phyloP scores from a whole-genome alignment of 2,797 vertebrate genomes.

The Erpetoichthys calabaricus region DNA sequence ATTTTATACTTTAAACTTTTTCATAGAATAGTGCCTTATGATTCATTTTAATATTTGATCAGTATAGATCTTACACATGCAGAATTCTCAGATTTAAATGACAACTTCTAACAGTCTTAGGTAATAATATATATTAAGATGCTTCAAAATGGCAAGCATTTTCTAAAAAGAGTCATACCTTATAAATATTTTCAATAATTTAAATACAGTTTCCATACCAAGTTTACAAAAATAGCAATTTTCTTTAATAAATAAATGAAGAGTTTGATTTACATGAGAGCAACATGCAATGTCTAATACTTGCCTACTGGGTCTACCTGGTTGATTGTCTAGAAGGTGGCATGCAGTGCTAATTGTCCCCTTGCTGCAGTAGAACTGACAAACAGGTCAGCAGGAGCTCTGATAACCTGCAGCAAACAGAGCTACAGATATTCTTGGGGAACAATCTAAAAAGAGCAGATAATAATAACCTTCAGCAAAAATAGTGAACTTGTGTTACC shows the following conservation, averaged over 20 bases:
- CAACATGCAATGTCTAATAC: constrained; percentile 51
- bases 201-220: constrained; percentile 53
- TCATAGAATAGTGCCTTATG: constrained; percentile 38
- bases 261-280: constrained; percentile 60
- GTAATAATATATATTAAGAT: constrained; percentile 41
- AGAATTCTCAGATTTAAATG: constrained; percentile 37
- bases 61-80: constrained; percentile 38
- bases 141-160: constrained; percentile 51
- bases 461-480: constrained; percentile 35
- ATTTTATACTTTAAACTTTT: constrained; percentile 14
- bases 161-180: constrained; percentile 42
- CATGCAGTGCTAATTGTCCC: constrained; percentile 57
- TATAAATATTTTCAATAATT: constrained; percentile 58
- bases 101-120: constrained; percentile 22
- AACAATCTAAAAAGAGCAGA: constrained; percentile 30
- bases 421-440: constrained; percentile 38
- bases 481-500: constrained; percentile 26
- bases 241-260: constrained; percentile 49
- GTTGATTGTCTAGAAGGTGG: constrained; percentile 61
- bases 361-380: constrained; percentile 36
- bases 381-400: constrained; percentile 48
- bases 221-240: constrained; percentile 63
- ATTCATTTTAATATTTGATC: constrained; percentile 30
- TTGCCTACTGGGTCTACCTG: constrained; percentile 50
- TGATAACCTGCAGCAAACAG: constrained; percentile 34